Evolutionary conservation across 2,888 invertebrate genomes (phyloP), one percentile per base, ranked within the genome.

Genomic region (Chrysina gloriosa): DNA sequence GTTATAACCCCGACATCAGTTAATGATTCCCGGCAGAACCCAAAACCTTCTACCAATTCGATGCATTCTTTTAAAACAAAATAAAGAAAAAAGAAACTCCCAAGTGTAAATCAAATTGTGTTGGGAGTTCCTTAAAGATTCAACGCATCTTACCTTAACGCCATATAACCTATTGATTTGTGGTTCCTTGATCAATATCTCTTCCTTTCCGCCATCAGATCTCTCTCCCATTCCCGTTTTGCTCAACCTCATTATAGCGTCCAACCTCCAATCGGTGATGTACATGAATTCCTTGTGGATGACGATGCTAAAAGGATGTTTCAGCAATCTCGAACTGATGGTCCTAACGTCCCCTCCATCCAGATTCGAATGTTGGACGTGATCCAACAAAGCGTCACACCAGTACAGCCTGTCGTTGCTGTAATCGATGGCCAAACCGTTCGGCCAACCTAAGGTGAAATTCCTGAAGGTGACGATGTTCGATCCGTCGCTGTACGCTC

Each of bases 321-420:
- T 87, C 63, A 95, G 96, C 6, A 96, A 84, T 56, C 92, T 86
- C 0, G 96, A 96, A 77, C 92, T 93, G 0, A 98, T 92, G 0
- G 96, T 97, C 76, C 90, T 91, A 0, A 97, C 93, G 80, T 97
- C 96, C 0, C 90, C 90, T 0, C 98, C 98, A 79, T 97, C 95
- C 2, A 97, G 85, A 76, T 92, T 92, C 0, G 96, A 92, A 80
- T 97, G 96, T 78, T 97, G 97, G 0, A 98, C 96, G 82, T 98
- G 97, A 83, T 98, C 98, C 4, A 98, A 85, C 1, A 97, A 84
- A 2, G 98, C 98, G 80, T 98, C 98, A 78, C 97, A 97, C 98
- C 98, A 98, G 83, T 98, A 98, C 0, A 98, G 86, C 9, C 97
- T 87, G 81, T 97, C 93, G 14, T 89, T 89, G 34, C 88, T 88